These are phyloP conservation scores for Candidula unifasciata DNA, from an alignment of 2,888 invertebrate species.

Conservation along the genomic window DNA sequence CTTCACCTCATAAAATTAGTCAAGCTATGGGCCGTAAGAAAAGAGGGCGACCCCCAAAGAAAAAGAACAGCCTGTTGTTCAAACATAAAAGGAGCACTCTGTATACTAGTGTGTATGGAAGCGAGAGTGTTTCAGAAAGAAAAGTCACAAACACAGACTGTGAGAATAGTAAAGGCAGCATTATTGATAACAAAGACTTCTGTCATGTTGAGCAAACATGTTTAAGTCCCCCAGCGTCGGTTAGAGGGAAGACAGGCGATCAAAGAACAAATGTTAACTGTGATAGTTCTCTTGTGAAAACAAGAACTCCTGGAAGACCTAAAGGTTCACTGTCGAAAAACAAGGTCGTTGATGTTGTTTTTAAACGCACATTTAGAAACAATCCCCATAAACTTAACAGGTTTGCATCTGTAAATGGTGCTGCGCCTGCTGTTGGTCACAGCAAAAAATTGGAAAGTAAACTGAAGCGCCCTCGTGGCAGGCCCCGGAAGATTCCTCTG, in stretches of 20 bases:
- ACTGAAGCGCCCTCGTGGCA: slow-evolving; percentile 54
- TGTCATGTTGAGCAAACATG: slow-evolving; percentile 4
- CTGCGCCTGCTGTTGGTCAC: neutral
- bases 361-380: slow-evolving; percentile 31
- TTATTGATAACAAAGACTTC: slow-evolving; percentile 19
- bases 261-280: slow-evolving; percentile 42
- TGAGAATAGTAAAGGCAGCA: slow-evolving; percentile 39
- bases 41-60: slow-evolving; percentile 62
- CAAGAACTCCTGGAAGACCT: slow-evolving; percentile 57
- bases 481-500: slow-evolving; percentile 57
- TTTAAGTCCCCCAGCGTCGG: neutral
- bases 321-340: slow-evolving; percentile 57
- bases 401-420: neutral
- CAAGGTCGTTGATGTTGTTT: neutral
- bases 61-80: slow-evolving; percentile 57
- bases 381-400: neutral
- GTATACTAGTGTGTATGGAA: slow-evolving; percentile 50
- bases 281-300: slow-evolving; percentile 44
- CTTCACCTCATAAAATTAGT: slow-evolving; percentile 48
- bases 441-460: neutral
- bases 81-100: slow-evolving; percentile 58
- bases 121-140: neutral
- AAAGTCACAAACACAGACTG: slow-evolving; percentile 6
- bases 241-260: slow-evolving; percentile 4
- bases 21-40: slow-evolving; percentile 57